Base-by-base conservation (phyloP, 2,888 invertebrate species). In the Ethmia dodecea region DNA sequence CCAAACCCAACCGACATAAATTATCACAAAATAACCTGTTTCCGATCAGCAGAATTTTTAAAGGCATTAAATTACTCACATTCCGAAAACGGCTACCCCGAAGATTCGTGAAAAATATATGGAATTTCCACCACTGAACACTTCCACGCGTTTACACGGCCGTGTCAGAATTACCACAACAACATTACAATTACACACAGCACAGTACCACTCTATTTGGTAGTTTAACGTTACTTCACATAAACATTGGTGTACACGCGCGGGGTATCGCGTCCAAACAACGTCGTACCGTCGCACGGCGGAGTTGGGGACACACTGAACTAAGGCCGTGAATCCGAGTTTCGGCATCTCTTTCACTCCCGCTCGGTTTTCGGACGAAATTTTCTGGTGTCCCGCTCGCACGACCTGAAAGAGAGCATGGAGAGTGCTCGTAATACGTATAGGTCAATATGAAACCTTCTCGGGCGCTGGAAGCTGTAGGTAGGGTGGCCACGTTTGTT, bases 361-460 rank as follows among this genome's bases (percentile, higher is more conserved):
- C 33, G 37, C 22, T 25, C 14, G 39, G 47, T 42, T 53, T 49
- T 42, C 38, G 45, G 47, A 44, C 42, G 47, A 43, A 52, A 42
- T 43, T 36, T 34, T 64, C 26, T 34, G 46, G 38, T 35, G 25
- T 79, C 81, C 59, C 69, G 31, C 54, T 81, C 63, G 26, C 65
- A 54, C 80, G 50, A 49, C 62, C 75, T 76, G 73, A 80, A 78
- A 81, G 71, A 68, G 74, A 71, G 70, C 63, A 64, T 55, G 52
- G 54, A 42, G 73, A 74, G 71, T 76, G 65, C 74, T 81, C 70
- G 76, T 80, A 80, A 74, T 84, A 84, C 75, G 84, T 84, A 84
- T 84, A 84, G 84, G 84, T 84, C 84, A 84, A 84, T 84, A 84
- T 84, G 78, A 83, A 80, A 78, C 76, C 80, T 83, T 68, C 80